phyloP scores from a whole-genome alignment of 2,888 invertebrate species.

The Ophonus ardosiacus region DNA sequence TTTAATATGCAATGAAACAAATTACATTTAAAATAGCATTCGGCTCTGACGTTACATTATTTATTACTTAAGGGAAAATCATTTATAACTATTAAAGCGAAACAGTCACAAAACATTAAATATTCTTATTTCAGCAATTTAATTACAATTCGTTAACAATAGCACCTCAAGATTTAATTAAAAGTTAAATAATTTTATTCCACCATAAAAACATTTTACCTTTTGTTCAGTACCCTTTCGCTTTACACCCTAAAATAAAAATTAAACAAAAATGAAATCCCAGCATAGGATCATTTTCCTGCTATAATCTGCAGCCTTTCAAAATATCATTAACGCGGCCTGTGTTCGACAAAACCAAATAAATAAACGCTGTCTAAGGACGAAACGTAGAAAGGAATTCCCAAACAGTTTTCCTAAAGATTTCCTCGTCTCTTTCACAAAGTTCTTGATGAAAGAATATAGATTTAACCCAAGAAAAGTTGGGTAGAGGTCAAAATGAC shows the following conservation, averaged over 20 bases:
- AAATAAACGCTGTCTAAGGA: slow-evolving; percentile 40
- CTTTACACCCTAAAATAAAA: not conserved
- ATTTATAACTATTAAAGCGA: not conserved
- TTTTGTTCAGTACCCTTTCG: slow-evolving; percentile 9
- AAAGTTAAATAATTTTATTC: slow-evolving; percentile 19
- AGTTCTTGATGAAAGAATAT: too few relatives aligned
- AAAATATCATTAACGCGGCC: slow-evolving; percentile 48
- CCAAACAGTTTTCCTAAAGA: too few relatives aligned
- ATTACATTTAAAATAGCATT: not conserved
- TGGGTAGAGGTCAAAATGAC: too few relatives aligned
- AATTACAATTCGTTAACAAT: not conserved
- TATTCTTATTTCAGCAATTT: not conserved
- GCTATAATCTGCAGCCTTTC: slow-evolving; percentile 33
- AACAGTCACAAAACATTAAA: not conserved
- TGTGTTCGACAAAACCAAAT: slow-evolving; percentile 51
- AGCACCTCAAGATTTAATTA: slow-evolving; percentile 6
- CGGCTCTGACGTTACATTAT: not conserved
- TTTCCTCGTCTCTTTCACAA: too few relatives aligned
- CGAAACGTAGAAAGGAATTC: not conserved
- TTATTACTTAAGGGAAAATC: not conserved
- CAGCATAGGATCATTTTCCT: slow-evolving; percentile 20
- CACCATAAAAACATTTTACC: slow-evolving; percentile 4
- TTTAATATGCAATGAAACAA: not conserved
- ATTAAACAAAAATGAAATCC: not conserved
- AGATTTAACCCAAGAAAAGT: too few relatives aligned